phyloP scores from a whole-genome alignment of 1,140 invertebrate species.

The Ectropis grisescens region DNA sequence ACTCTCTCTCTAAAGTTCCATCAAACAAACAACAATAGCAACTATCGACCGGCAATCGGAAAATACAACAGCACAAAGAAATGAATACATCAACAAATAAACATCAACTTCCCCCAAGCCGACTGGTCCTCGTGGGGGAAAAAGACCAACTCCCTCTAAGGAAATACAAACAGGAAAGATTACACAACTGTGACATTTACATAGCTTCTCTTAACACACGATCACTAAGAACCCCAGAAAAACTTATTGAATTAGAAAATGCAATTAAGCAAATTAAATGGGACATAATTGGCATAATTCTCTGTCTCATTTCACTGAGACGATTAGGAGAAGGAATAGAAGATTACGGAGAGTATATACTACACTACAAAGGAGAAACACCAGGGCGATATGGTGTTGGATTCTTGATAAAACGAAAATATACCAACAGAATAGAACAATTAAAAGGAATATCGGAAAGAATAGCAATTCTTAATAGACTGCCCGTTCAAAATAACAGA shows the following conservation, averaged over 20 bases:
- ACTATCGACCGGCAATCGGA: too few species aligned
- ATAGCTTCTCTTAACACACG: background rate
- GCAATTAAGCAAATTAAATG: conserved; percentile 1
- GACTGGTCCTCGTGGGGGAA: too few species aligned
- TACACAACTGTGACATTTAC: too few species aligned
- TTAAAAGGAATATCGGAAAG: conserved; percentile 1
- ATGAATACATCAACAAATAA: too few species aligned
- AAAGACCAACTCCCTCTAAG: too few species aligned
- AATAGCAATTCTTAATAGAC: background rate
- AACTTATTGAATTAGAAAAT: background rate
- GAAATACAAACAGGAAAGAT: too few species aligned
- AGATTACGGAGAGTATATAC: too few species aligned
- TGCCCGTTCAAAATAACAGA: background rate
- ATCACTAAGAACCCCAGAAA: conserved; percentile 1
- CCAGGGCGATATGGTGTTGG: background rate
- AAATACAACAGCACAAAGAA: too few species aligned
- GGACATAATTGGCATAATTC: background rate
- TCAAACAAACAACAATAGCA: too few species aligned
- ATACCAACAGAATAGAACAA: background rate
- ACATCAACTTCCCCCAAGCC: too few species aligned
- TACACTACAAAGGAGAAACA: conserved; percentile 1
- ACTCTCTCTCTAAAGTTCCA: too few species aligned
- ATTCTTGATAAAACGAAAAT: background rate
- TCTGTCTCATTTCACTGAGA: too few species aligned
- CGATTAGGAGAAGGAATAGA: conserved; percentile 5